Evolutionary conservation across 2,797 vertebrate genomes (phyloP), one percentile per base, ranked within the genome.

Genomic region (Momotus momota): DNA sequence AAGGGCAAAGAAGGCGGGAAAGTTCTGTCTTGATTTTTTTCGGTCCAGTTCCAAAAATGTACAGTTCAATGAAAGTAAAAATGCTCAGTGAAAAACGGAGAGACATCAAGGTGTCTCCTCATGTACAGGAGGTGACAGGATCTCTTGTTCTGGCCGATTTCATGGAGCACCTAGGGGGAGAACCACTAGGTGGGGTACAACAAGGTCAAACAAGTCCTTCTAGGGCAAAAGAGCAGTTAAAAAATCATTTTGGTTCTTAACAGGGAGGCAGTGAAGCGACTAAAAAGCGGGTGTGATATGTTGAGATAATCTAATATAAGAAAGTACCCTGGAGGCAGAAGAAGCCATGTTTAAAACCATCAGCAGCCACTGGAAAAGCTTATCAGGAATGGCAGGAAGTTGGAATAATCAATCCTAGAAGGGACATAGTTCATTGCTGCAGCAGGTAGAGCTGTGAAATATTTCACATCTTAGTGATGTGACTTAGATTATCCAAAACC

Each of bases 231-330:
- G 93, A 89, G 79, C 27, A 9, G 57, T 94, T 97, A 74, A 87
- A 65, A 94, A 94, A 82, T 83, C 31, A 64, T 90, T 94, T 77
- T 89, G 55, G 67, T 91, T 82, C 75, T 90, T 83, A 94, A 86
- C 79, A 57, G 95, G 55, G 64, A 93, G 87, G 93, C 94, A 94
- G 74, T 45, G 94, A 83, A 94, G 89, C 18, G 15, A 57, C 91
- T 94, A 35, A 91, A 94, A 94, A 74, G 75, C 5, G 65, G 85
- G 91, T 86, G 87, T 81, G 94, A 87, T 94, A 33, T 45, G 67
- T 80, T 93, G 93, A 94, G 93, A 96, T 96, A 94, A 91, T 94
- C 74, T 91, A 82, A 94, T 92, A 31, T 23, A 80, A 86, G 71
- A 41, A 89, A 64, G 72, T 72, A 57, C 85, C 89, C 94, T 93